Base-by-base conservation (phyloP, 2,888 invertebrate species). In the Teleogryllus oceanicus region DNA sequence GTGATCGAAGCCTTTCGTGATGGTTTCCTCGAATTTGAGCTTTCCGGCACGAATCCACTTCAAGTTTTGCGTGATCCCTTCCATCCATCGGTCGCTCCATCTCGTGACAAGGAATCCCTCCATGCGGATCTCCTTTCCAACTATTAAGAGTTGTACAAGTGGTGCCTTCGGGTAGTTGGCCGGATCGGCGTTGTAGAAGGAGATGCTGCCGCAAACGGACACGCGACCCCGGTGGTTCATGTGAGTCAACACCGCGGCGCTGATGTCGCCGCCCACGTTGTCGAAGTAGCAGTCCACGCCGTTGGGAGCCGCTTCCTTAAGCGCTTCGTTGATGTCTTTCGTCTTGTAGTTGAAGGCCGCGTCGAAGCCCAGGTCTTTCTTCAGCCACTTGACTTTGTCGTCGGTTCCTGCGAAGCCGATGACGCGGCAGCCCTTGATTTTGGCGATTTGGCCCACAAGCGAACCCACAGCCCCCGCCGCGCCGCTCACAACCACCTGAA, bases 271-370 rank as follows among this genome's bases (percentile, higher is more conserved):
- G 10, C 93, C 93, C 2, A 94, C 94, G 86, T 94, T 94, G 85
- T 94, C 94, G 85, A 94, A 94, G 84, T 92, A 94, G 84, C 93
- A 92, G 85, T 94, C 93, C 0, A 94, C 87, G 3, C 93, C 93
- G n/a, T 92, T 87, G 0, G 93, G 92, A 13, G 93, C 92, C 79
- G 87, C 88, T 85, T 91, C 87, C 82, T 89, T 89, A 18, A 94
- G 87, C 76, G 89, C 90, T 77, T 88, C 84, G 1, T 85, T 85
- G 75, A 92, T 83, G 84, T 91, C 85, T 11, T 86, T 88, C 1
- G 89, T 91, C 86, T 94, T 94, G 86, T 94, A 94, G 87, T 94
- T 94, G 82, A 91, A 92, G 18, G 90, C 92, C 82, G 88, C 86
- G 85, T 94, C 92, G 84, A 93, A 94, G 8, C 91, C 91, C 2